These are phyloP conservation scores for Poeciliopsis gracilis DNA, from an alignment of 2,797 vertebrate genomes.

Conservation along the genomic window DNA sequence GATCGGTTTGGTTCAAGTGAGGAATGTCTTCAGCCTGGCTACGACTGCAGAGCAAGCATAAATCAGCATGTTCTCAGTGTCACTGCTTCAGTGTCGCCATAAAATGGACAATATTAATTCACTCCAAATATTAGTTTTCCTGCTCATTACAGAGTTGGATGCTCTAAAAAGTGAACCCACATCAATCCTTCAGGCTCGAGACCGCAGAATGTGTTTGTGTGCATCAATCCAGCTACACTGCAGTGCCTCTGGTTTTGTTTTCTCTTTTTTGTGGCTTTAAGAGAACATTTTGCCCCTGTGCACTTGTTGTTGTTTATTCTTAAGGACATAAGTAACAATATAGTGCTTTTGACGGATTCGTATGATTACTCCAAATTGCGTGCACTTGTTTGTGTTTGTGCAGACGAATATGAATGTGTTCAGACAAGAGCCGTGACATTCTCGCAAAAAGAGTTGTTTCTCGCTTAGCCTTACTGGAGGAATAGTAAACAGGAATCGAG, in stretches of 20 bases:
- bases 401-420: slow-evolving; percentile 54
- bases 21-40: slow-evolving; percentile 46
- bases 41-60: slow-evolving; percentile 29
- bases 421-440: slow-evolving; percentile 51
- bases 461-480: slow-evolving; percentile 68
- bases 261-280: slow-evolving; percentile 21
- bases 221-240: slow-evolving; percentile 46
- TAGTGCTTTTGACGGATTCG: slow-evolving; percentile 53
- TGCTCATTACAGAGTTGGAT: slow-evolving; percentile 65
- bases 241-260: slow-evolving; percentile 23
- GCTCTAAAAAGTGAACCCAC: slow-evolving; percentile 59
- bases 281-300: slow-evolving; percentile 16
- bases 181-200: slow-evolving; percentile 62
- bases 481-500: slow-evolving; percentile 73
- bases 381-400: slow-evolving; percentile 61
- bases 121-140: slow-evolving; percentile 76
- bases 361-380: slow-evolving; percentile 37
- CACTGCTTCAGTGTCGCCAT: slow-evolving; percentile 51
- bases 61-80: slow-evolving; percentile 49
- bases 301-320: slow-evolving; percentile 55
- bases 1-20: slow-evolving; percentile 60
- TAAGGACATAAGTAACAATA: slow-evolving; percentile 43
- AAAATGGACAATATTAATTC: slow-evolving; percentile 74
- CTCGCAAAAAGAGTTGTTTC: slow-evolving; percentile 60
- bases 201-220: slow-evolving; percentile 38